Conservation (phyloP, 1,140 invertebrate species). For the Calephelis virginiensis region DNA sequence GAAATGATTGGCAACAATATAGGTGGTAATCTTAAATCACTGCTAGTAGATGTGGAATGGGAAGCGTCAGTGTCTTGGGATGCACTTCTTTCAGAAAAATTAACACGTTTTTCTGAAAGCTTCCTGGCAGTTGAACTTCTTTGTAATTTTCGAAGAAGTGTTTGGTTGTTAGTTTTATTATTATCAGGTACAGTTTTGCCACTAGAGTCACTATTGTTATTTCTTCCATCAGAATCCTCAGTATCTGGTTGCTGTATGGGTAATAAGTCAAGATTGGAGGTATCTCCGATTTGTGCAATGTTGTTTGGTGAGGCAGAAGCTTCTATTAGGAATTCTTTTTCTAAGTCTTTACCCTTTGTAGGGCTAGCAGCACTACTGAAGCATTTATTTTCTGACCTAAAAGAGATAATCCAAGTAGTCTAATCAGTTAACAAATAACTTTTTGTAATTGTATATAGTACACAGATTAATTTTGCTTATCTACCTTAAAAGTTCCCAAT, state of each 20-base stretch:
- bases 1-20: constrained; percentile 83
- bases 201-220: constrained; percentile 44
- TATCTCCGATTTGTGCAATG: constrained; percentile 44
- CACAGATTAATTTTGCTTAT: background rate
- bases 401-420: constrained; percentile 8
- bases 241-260: constrained; percentile 46
- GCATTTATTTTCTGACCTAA: constrained; percentile 80
- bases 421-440: too few species aligned
- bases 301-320: constrained; percentile 40
- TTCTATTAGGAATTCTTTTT: constrained; percentile 57
- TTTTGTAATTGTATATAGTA: too few species aligned
- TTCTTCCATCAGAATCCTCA: constrained; percentile 49
- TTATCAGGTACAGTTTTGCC: constrained; percentile 36
- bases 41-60: constrained; percentile 75
- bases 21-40: constrained; percentile 82
- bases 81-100: constrained; percentile 74
- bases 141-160: constrained; percentile 49
- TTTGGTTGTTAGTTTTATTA: constrained; percentile 30
- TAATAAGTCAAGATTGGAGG: constrained; percentile 41
- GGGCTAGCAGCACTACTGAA: constrained; percentile 43
- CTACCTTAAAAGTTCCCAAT: constrained; percentile 87
- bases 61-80: constrained; percentile 80
- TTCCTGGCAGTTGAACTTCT: constrained; percentile 65
- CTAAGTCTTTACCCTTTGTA: constrained; percentile 47
- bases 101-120: constrained; percentile 64